phyloP scores from a whole-genome alignment of 2,797 vertebrate species.

The Yasuhikotakia modesta region DNA sequence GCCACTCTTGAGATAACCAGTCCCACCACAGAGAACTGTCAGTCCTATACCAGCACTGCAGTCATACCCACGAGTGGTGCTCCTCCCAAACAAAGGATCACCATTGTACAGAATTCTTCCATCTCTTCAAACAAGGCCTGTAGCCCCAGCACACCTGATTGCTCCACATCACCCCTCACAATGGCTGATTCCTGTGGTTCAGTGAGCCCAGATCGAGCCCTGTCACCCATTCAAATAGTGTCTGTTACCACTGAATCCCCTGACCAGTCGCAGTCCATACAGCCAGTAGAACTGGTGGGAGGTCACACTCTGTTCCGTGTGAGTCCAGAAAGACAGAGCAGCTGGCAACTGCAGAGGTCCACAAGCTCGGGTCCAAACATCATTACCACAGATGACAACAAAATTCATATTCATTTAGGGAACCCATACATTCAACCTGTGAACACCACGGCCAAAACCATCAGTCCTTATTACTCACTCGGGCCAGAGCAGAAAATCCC shows the following conservation, averaged over 20 bases:
- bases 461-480: constrained; percentile 76
- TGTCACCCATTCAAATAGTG: constrained; percentile 89
- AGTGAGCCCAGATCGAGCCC: constrained; percentile 87
- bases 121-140: constrained; percentile 77
- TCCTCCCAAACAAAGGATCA: constrained; percentile 92
- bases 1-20: constrained; percentile 93
- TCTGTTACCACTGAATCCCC: constrained; percentile 84
- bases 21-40: constrained; percentile 84
- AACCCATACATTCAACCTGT: constrained; percentile 87
- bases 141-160: constrained; percentile 82
- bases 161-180: constrained; percentile 82
- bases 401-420: constrained; percentile 98
- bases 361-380: constrained; percentile 91
- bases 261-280: constrained; percentile 80
- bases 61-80: constrained; percentile 93
- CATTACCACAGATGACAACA: constrained; percentile 98
- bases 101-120: constrained; percentile 91
- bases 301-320: constrained; percentile 87
- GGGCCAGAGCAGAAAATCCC: constrained; percentile 87
- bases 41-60: constrained; percentile 92
- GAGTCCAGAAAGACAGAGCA: constrained; percentile 87
- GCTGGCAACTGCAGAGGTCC: constrained; percentile 92
- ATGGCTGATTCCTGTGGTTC: constrained; percentile 89
- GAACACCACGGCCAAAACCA: constrained; percentile 74
- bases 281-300: constrained; percentile 83